Conservation (phyloP, 2,113 vertebrate species). For the Sylvilagus bachmani region DNA sequence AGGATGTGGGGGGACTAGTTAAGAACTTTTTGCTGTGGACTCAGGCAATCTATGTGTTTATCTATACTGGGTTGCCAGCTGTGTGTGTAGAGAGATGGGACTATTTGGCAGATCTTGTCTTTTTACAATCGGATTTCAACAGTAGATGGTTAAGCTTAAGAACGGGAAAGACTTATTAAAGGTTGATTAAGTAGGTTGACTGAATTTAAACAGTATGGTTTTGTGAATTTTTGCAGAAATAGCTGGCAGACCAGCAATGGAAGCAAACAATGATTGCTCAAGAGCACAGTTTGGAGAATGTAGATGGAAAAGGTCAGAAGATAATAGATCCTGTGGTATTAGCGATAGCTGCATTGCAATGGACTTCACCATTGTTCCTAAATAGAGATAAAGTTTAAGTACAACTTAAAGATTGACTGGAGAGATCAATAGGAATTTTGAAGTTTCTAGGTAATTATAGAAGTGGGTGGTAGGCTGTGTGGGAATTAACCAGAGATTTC, state of each 20-base stretch:
- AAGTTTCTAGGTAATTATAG: not conserved
- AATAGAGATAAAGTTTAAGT: not conserved
- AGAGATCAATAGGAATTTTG: not conserved
- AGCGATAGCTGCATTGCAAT: not conserved
- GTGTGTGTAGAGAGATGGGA: not conserved
- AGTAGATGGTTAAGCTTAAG: not conserved
- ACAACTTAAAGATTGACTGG: not conserved
- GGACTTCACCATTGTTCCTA: not conserved
- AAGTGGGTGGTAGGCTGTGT: not conserved
- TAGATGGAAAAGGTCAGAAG: not conserved
- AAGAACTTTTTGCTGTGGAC: slow-evolving; percentile 56
- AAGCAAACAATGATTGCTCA: not conserved
- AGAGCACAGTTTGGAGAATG: slow-evolving; percentile 24
- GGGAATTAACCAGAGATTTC: not conserved
- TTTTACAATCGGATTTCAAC: not conserved
- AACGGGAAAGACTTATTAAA: not conserved
- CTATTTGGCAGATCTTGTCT: slow-evolving; percentile 1
- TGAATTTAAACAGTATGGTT: not conserved
- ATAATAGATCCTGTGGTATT: not conserved
- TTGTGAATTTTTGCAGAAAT: slow-evolving; percentile 33
- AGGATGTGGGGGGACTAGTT: slow-evolving; percentile 45
- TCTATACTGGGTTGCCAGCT: not conserved
- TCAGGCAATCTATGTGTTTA: slow-evolving; percentile 29
- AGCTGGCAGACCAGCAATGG: not conserved
- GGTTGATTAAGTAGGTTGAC: slow-evolving; percentile 49